Evolutionary conservation across 2,797 vertebrate genomes (phyloP).

Genomic region (Morus bassanus): DNA sequence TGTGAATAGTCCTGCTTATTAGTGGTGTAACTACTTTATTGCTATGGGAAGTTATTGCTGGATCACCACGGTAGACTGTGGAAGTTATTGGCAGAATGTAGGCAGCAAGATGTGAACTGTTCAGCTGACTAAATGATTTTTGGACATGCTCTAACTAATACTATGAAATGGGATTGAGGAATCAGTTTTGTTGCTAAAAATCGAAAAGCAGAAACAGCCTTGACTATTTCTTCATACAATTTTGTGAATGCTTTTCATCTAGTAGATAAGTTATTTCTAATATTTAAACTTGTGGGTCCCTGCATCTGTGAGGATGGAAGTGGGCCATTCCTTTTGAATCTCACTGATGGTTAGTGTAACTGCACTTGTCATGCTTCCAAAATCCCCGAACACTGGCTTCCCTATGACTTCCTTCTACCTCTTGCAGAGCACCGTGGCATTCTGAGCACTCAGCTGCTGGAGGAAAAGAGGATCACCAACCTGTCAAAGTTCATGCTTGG

Average conservation of each 20-base stretch:
- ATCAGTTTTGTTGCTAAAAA: background rate
- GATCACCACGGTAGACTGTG: background rate
- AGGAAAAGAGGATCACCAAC: background rate
- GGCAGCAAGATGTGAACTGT: background rate
- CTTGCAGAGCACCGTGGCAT: slow-evolving; percentile 82
- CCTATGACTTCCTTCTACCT: slow-evolving; percentile 71
- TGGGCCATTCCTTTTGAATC: background rate
- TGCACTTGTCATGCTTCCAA: background rate
- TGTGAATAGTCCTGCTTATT: background rate
- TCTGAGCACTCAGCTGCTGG: slow-evolving; percentile 66
- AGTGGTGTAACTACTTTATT: background rate
- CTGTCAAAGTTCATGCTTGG: slow-evolving; percentile 38
- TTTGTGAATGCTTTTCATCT: background rate
- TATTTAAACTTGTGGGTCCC: background rate
- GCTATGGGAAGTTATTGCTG: background rate
- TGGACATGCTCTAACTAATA: background rate
- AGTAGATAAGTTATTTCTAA: background rate
- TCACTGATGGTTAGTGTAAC: background rate
- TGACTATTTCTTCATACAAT: background rate
- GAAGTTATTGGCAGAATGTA: background rate
- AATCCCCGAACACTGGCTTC: background rate
- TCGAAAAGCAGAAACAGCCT: background rate
- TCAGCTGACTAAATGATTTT: background rate
- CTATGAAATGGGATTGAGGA: background rate
- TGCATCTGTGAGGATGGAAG: background rate